Evolutionary conservation across 2,888 invertebrate genomes (phyloP).

Genomic region (Drosophila paramelanica): DNA sequence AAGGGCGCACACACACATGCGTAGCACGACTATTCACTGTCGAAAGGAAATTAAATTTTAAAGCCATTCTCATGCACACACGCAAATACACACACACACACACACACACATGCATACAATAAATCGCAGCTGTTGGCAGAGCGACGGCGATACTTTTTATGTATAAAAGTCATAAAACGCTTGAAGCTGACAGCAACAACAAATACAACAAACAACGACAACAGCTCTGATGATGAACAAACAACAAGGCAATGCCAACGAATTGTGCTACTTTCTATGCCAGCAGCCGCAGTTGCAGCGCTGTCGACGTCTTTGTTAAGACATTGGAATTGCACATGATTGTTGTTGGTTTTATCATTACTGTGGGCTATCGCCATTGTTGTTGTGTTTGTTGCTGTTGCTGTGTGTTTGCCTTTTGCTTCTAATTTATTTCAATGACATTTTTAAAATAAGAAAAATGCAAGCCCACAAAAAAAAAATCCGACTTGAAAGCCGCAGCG

Average conservation of each 20-base stretch:
- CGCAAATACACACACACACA: constrained; percentile 5
- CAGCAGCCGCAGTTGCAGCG: constrained; percentile 39
- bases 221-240: constrained; percentile 41
- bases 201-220: constrained; percentile 5
- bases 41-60: constrained; percentile 67
- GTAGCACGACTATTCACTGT: constrained; percentile 9
- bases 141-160: constrained; percentile 26
- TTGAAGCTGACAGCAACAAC: constrained; percentile 32
- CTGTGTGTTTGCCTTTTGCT: constrained; percentile 42
- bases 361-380: constrained; percentile 38
- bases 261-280: constrained; percentile 79
- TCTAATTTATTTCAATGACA: constrained; percentile 76
- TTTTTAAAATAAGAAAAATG: constrained; percentile 57
- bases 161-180: constrained; percentile 49
- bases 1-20: constrained; percentile 39
- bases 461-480: constrained; percentile 43
- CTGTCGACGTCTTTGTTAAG: constrained; percentile 45
- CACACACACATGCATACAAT: constrained; percentile 19
- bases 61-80: constrained; percentile 49
- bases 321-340: constrained; percentile 42
- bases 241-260: constrained; percentile 52
- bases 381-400: constrained; percentile 25
- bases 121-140: constrained; percentile 47
- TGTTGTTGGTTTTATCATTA: constrained; percentile 34
- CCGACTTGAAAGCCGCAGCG: constrained; percentile 35